These are phyloP conservation scores for Xiphophorus birchmanni DNA, from an alignment of 2,797 vertebrate species.

Conservation along the genomic window DNA sequence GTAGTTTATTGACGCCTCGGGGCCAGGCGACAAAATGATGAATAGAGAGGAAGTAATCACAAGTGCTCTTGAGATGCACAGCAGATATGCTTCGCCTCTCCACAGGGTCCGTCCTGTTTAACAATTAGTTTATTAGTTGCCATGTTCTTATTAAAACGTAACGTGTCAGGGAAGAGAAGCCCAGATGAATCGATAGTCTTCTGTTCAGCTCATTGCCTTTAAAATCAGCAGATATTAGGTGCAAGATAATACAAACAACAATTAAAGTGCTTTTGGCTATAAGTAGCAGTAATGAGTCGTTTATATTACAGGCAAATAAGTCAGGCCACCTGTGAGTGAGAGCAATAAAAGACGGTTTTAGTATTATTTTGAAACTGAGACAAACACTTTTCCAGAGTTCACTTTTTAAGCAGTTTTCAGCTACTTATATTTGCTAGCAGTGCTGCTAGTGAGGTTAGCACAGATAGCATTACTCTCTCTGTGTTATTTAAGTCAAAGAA, in stretches of 20 bases:
- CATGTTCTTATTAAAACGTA: constrained; percentile 51
- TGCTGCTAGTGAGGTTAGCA: not conserved
- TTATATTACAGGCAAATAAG: not conserved
- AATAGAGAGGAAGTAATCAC: constrained; percentile 79
- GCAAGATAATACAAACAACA: not conserved
- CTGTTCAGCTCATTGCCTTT: constrained; percentile 16
- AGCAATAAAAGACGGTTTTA: not conserved
- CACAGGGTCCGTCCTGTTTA: constrained; percentile 46
- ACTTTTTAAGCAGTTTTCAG: not conserved
- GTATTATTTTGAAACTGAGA: not conserved
- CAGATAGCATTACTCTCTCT: not conserved
- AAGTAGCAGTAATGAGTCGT: not conserved
- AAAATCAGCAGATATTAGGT: constrained; percentile 10
- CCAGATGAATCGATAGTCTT: constrained; percentile 22
- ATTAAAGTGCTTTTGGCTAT: not conserved
- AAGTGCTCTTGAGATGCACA: constrained; percentile 68
- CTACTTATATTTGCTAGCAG: not conserved
- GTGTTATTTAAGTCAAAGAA: not conserved
- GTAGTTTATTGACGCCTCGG: constrained; percentile 78
- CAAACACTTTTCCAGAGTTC: not conserved
- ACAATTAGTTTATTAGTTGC: constrained; percentile 64
- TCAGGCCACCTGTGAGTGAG: not conserved
- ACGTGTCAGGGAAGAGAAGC: constrained; percentile 22
- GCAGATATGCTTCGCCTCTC: constrained; percentile 50
- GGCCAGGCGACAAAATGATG: constrained; percentile 75